Evolutionary conservation across 2,888 invertebrate species (phyloP), one percentile per base, ranked within the genome.

Genomic region (Tipula unca): DNA sequence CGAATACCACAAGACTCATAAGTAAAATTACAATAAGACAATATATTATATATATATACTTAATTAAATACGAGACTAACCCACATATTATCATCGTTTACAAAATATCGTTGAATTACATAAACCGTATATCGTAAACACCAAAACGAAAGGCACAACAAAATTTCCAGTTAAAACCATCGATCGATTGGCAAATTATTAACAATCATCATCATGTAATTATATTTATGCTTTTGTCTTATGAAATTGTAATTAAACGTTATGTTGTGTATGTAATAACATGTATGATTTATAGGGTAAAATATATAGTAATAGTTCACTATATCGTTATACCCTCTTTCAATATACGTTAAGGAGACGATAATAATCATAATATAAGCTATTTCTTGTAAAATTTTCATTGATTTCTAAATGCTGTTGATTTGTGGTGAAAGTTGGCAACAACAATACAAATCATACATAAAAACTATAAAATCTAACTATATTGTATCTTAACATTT

Each of bases 401-500:
- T 69, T 20, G 10, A 25, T 69, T 69, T 69, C 69, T 69, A 25
- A 69, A 69, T 69, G 25, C 25, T 69, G 69, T 69, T 39, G 35
- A 85, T 85, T 85, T 39, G n/a, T 6, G 17, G 85, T 85, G 85
- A 39, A 39, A 85, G 35, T 48, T 42, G 20, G 13, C 85, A 42
- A 29, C 85, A 13, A 36, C 25, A 69, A 82, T 25, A 69, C 36
- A 32, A 36, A 85, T 0, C 25, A 54, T 3, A 48, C 48, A 69
- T 25, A 69, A 54, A 69, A 25, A 69, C 20, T 69, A 25, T n/a
- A n/a, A n/a, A 69, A 25, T 3, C 39, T 48, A 48, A 13, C 0
- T 14, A 82, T 8, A 6, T 29, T 48, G 48, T 48, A 48, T 1
- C 35, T n/a, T 35, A 35, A 32, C 32, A 84, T 36, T 35, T 85